Conservation (phyloP, 2,888 invertebrate species). For the Drosophila falleni region DNA sequence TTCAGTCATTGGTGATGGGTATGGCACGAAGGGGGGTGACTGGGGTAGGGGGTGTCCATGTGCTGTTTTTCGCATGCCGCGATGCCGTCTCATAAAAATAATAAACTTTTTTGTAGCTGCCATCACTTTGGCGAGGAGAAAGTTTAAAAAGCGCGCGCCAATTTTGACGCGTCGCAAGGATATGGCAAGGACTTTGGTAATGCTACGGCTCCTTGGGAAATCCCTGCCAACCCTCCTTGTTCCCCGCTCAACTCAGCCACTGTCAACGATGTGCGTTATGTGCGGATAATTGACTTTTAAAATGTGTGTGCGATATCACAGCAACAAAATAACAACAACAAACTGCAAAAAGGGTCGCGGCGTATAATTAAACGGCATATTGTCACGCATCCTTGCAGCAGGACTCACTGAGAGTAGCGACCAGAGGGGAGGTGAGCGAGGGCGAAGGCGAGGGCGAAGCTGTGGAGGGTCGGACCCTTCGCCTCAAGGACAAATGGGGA, state of each 20-base stretch:
- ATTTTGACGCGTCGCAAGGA: constrained; percentile 72
- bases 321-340: constrained; percentile 56
- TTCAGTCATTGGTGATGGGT: neutral
- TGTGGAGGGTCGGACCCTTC: constrained; percentile 8
- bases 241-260: constrained; percentile 2
- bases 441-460: neutral
- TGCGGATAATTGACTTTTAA: constrained; percentile 82
- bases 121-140: constrained; percentile 47
- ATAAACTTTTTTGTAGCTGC: constrained; percentile 62
- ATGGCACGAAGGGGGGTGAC: neutral
- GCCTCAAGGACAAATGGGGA: constrained; percentile 30
- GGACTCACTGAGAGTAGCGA: constrained; percentile 1
- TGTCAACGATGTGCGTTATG: constrained; percentile 77
- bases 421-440: neutral
- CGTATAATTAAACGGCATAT: constrained; percentile 81
- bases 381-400: constrained; percentile 72
- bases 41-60: constrained; percentile 1
- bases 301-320: constrained; percentile 79
- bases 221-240: neutral
- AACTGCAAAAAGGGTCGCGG: constrained; percentile 63
- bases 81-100: constrained; percentile 65
- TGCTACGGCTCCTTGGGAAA: constrained; percentile 31
- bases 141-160: constrained; percentile 73
- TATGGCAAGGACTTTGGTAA: constrained; percentile 40
- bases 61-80: constrained; percentile 48